phyloP scores from a whole-genome alignment of 2,113 vertebrate species.

The Rana temporaria region DNA sequence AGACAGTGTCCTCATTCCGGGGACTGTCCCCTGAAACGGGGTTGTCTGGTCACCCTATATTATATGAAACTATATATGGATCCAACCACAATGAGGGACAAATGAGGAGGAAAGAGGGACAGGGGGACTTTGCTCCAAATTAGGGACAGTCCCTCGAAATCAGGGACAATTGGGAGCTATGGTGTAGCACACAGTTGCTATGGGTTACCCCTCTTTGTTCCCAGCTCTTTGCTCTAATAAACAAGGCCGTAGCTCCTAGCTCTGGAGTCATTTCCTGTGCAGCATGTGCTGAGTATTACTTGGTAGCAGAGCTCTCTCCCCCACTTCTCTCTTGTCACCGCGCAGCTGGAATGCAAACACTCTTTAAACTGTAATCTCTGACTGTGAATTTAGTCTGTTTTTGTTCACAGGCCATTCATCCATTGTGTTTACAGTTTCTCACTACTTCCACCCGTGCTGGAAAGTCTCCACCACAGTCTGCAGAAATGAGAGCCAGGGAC shows the following conservation, averaged over 20 bases:
- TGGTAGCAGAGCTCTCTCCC: constrained; percentile 18
- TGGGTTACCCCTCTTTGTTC: too few relatives aligned
- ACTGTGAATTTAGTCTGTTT: constrained; percentile 48
- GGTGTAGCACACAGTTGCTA: too few relatives aligned
- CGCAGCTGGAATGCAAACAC: constrained; percentile 47
- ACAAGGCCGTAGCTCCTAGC: not conserved
- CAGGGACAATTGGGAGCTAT: too few relatives aligned
- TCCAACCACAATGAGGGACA: too few relatives aligned
- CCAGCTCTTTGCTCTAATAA: not conserved
- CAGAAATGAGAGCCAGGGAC: not conserved
- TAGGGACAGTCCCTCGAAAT: too few relatives aligned
- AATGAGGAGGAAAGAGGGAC: too few relatives aligned
- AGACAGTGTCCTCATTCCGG: too few relatives aligned
- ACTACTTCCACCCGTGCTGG: constrained; percentile 19
- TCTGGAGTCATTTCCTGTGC: constrained; percentile 8
- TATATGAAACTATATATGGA: too few relatives aligned
- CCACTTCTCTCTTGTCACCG: constrained; percentile 47
- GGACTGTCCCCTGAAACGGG: too few relatives aligned
- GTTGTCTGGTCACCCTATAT: too few relatives aligned
- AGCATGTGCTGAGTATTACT: not conserved
- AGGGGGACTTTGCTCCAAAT: too few relatives aligned
- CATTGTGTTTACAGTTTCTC: constrained; percentile 55
- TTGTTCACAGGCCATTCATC: constrained; percentile 54
- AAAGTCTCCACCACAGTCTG: constrained; percentile 16
- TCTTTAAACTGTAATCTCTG: constrained; percentile 50